Conservation (phyloP, 2,797 vertebrate species). For the Schizopygopsis malacanthus region DNA sequence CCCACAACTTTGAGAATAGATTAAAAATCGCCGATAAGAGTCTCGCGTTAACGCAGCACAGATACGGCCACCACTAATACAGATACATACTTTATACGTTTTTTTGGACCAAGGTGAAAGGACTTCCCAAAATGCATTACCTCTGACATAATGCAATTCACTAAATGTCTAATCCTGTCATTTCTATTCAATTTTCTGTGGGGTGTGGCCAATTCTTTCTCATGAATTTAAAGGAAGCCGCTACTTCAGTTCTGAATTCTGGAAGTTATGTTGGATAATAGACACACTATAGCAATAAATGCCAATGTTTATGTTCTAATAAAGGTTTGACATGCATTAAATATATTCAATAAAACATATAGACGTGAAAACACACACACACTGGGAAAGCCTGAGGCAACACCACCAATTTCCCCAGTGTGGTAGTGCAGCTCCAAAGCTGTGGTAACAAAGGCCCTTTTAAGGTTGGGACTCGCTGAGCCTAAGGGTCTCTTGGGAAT, state of each 20-base stretch:
- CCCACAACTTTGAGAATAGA: too few relatives aligned
- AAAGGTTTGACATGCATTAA: conserved; percentile 22
- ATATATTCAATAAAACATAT: conserved; percentile 26
- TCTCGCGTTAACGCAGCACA: too few relatives aligned
- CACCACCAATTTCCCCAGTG: conserved; percentile 3
- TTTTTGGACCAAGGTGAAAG: not conserved
- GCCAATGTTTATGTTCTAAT: conserved; percentile 42
- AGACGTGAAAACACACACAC: conserved; percentile 7
- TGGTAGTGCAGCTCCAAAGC: conserved; percentile 51
- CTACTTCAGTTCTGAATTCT: not conserved
- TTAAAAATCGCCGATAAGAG: too few relatives aligned
- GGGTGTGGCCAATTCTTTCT: not conserved
- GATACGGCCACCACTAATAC: too few relatives aligned
- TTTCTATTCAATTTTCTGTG: not conserved
- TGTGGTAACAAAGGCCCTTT: conserved; percentile 70
- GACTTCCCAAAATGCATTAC: not conserved
- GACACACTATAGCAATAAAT: conserved; percentile 15
- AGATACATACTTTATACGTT: not conserved
- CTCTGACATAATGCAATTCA: not conserved
- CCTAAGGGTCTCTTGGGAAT: conserved; percentile 63
- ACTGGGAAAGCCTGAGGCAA: conserved; percentile 34
- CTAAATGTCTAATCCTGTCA: not conserved
- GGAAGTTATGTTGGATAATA: conserved; percentile 11
- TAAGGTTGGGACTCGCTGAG: conserved; percentile 70
- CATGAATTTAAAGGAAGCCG: not conserved